Evolutionary conservation across 1,140 invertebrate species (phyloP).

Genomic region (Aricia agestis): DNA sequence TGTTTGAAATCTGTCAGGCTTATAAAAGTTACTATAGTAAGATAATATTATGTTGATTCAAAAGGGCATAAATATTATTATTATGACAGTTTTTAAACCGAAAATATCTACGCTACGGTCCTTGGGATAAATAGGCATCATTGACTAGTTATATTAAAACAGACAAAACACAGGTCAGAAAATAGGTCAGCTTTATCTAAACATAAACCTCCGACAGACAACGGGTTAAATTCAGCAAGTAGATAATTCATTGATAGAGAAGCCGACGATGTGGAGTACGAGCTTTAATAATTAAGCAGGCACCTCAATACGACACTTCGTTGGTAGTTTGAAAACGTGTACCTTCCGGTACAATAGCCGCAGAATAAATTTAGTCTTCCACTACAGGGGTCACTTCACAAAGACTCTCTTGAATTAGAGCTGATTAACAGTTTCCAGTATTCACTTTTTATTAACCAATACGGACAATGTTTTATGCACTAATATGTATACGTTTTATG

Average conservation of each 20-base stretch:
- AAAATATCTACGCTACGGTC: too few relatives aligned
- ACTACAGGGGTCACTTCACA: neutral
- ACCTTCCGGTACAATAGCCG: neutral
- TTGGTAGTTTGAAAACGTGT: neutral
- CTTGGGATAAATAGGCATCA: too few relatives aligned
- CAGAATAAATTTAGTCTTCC: neutral
- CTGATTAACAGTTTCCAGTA: too few relatives aligned
- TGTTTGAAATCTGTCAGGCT: too few relatives aligned
- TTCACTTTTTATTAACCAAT: too few relatives aligned
- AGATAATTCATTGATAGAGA: neutral
- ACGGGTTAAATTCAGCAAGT: neutral
- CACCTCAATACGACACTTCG: neutral
- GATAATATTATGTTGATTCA: too few relatives aligned
- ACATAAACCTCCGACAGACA: neutral
- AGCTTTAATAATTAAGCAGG: neutral
- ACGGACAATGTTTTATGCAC: too few relatives aligned
- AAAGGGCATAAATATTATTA: too few relatives aligned
- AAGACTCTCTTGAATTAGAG: neutral
- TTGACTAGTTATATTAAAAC: too few relatives aligned
- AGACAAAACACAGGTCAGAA: neutral
- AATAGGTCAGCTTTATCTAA: neutral
- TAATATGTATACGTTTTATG: too few relatives aligned
- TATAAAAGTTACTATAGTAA: too few relatives aligned
- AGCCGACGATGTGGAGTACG: neutral
- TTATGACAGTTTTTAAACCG: too few relatives aligned